Evolutionary conservation across 2,888 invertebrate genomes (phyloP).

Genomic region (Malthinus seriepunctatus): DNA sequence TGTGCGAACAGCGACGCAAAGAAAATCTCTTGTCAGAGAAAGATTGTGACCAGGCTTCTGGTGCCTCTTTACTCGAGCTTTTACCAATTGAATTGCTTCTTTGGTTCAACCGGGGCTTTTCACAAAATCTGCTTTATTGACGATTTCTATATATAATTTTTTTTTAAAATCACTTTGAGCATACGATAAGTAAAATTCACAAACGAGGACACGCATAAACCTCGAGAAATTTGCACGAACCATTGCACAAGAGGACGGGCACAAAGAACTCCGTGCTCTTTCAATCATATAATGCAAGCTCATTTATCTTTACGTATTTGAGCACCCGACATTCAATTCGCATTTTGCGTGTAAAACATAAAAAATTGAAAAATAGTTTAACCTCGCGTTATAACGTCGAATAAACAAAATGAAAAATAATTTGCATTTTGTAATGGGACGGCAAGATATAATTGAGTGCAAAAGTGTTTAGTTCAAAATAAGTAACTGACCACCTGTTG

Average conservation of each 20-base stretch:
- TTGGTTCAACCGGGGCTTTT: slow-evolving; percentile 30
- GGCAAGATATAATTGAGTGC: slow-evolving; percentile 18
- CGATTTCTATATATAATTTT: slow-evolving; percentile 32
- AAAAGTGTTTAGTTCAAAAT: slow-evolving; percentile 23
- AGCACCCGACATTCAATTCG: not conserved
- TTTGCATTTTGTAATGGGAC: slow-evolving; percentile 19
- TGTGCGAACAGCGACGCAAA: slow-evolving; percentile 49
- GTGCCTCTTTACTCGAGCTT: slow-evolving; percentile 38
- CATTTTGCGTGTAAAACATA: not conserved
- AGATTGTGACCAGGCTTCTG: slow-evolving; percentile 45
- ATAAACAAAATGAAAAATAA: slow-evolving; percentile 10
- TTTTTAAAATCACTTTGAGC: slow-evolving; percentile 29
- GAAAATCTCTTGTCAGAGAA: slow-evolving; percentile 41
- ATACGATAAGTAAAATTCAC: slow-evolving; percentile 25
- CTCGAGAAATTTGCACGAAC: slow-evolving; percentile 21
- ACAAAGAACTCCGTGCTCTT: slow-evolving; percentile 14
- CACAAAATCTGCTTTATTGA: slow-evolving; percentile 29
- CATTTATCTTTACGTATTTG: slow-evolving; percentile 6
- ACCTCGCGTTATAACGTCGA: not conserved
- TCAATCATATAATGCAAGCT: slow-evolving; percentile 12
- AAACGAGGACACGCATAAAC: slow-evolving; percentile 27
- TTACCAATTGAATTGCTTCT: slow-evolving; percentile 49
- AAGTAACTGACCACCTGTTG: slow-evolving; percentile 36
- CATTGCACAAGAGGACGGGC: slow-evolving; percentile 17
- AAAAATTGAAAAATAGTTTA: not conserved